Evolutionary conservation across 1,140 invertebrate genomes (phyloP), one percentile per base, ranked within the genome.

Genomic region (Melanaphis sacchari): DNA sequence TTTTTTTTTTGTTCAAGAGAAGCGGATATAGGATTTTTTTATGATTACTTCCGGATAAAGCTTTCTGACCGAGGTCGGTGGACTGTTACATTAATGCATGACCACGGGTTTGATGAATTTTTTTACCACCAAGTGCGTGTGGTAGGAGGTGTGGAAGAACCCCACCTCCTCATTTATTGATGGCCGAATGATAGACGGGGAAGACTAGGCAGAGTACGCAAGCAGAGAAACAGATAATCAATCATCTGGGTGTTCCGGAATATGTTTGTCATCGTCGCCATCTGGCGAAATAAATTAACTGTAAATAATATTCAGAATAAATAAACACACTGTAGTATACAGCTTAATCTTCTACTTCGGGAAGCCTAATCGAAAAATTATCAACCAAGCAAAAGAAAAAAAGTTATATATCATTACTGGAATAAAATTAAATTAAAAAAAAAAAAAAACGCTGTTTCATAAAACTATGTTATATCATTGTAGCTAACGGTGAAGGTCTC

Each of bases 41-140:
- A 81, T 76, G 41, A 91, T 91, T 81, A 81, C 36, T 91, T 81
- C 46, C n/a, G n/a, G 36, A 92, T 82, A 92, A 54, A 85, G 91
- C 26, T 54, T 93, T 81, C 38, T 18, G 76, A 43, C 81, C 24
- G 43, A 52, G 76, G 81, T 66, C 31, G 41, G 31, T 41, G 59
- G 40, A 38, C 91, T 93, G 91, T 85, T 93, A 84, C 76, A 93
- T 93, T 93, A 93, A 93, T 93, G 66, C 91, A 93, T 84, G 91
- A 52, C 81, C 81, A 52, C 36, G 81, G 81, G 40, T 84, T 93
- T 85, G 24, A 85, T 84, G 91, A 93, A 41, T 96, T 90, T 90
- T 90, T 90, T 59, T 90, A 59, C 38, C 31, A 40, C 54, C 52
- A n/a, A 66, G 89, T 66, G 26, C 31, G 38, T 41, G 52, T 22